Evolutionary conservation across 2,113 vertebrate genomes (phyloP).

Genomic region (Corythaixoides concolor): DNA sequence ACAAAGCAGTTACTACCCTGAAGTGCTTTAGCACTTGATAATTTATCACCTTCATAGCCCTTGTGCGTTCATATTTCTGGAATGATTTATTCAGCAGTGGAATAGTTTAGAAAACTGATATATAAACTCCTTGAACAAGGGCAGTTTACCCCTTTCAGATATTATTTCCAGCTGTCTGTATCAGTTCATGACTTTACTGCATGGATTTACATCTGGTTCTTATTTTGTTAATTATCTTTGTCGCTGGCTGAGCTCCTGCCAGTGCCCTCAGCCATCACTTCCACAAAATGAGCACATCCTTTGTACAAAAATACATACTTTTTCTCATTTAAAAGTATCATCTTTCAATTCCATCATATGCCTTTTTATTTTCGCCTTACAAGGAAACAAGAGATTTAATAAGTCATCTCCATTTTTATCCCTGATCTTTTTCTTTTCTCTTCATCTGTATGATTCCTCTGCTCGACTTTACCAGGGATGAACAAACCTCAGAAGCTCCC

Average conservation of each 20-base stretch:
- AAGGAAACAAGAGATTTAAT: not conserved
- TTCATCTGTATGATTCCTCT: not conserved
- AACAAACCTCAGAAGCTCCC: not conserved
- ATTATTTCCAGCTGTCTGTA: conserved; percentile 12
- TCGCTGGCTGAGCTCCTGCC: not conserved
- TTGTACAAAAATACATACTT: not conserved
- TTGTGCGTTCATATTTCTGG: not conserved
- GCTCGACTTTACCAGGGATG: not conserved
- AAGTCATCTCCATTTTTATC: not conserved
- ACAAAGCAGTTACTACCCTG: not conserved
- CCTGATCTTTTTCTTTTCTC: not conserved
- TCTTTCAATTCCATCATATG: not conserved
- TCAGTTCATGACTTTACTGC: not conserved
- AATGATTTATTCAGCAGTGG: not conserved
- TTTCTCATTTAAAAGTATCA: not conserved
- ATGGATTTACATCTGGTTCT: conserved; percentile 29
- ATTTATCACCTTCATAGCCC: not conserved
- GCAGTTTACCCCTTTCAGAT: not conserved
- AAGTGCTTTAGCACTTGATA: not conserved
- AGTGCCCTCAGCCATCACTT: conserved; percentile 12
- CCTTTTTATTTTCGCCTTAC: conserved; percentile 26
- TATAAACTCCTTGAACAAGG: not conserved
- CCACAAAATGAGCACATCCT: not conserved
- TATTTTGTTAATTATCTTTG: conserved; percentile 11
- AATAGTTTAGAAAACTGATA: not conserved